A percentile compares a stretch with the other conserved stretches of the same genome.
Evolutionary conservation across 1,140 invertebrate species (phyloP).

Genomic region (Pseudomyrmex concolor): DNA sequence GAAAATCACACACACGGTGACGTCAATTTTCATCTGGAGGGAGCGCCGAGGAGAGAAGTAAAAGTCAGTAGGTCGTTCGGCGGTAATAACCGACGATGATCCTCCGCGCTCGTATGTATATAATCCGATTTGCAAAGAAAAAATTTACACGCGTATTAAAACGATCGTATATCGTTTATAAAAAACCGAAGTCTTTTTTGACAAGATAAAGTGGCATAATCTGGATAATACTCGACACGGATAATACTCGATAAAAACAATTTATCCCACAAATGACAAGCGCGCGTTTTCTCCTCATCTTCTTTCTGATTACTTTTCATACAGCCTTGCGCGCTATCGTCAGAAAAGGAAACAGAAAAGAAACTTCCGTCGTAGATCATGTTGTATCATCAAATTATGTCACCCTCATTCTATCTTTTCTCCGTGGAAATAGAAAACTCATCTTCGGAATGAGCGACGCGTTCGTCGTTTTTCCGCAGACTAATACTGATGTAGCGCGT

Average conservation of each 20-base stretch:
- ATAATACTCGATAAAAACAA: conserved; percentile 6
- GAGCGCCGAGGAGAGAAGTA: conserved; percentile 49
- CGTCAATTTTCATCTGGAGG: conserved; percentile 62
- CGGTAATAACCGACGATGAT: conserved; percentile 26
- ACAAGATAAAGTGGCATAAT: not conserved
- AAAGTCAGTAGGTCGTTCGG: conserved; percentile 53
- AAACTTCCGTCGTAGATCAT: conserved; percentile 25
- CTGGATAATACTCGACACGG: not conserved
- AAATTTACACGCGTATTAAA: conserved; percentile 7
- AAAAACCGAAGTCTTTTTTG: conserved; percentile 3
- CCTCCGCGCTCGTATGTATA: conserved; percentile 28
- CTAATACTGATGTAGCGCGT: conserved; percentile 9
- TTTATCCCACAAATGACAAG: conserved; percentile 20
- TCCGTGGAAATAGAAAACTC: conserved; percentile 39
- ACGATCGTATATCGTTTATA: not conserved
- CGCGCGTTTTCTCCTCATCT: not conserved
- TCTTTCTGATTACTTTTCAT: not conserved
- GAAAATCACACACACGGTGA: conserved; percentile 42
- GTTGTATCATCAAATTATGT: conserved; percentile 45
- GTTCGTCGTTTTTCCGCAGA: conserved; percentile 33
- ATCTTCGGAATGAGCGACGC: conserved; percentile 36
- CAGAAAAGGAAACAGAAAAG: not conserved
- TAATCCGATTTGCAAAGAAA: conserved; percentile 25
- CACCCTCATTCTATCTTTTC: not conserved
- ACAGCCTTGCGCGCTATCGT: not conserved